A percentile compares a stretch with the other conserved stretches of the same genome.
phyloP scores from a whole-genome alignment of 2,113 vertebrate species.

The Irena cyanogastra region DNA sequence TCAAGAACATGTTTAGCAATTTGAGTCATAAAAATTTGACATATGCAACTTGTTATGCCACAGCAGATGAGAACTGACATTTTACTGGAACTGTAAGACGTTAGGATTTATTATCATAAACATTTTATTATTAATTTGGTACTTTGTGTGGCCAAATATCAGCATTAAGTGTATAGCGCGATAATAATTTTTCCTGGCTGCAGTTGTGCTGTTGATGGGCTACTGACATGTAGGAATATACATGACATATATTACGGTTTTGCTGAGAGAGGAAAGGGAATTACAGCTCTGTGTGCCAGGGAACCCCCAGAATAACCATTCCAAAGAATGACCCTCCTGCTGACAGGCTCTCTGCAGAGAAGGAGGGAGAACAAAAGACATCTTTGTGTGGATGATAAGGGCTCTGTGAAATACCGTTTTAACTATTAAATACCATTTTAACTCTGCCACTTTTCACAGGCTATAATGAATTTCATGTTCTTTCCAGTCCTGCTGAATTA shows the following conservation, averaged over 20 bases:
- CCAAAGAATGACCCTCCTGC: not conserved
- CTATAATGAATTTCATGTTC: not conserved
- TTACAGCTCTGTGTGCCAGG: not conserved
- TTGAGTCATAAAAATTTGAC: not conserved
- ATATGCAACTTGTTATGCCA: not conserved
- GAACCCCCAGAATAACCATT: not conserved
- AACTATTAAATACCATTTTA: not conserved
- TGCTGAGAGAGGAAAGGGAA: not conserved
- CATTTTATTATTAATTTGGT: not conserved
- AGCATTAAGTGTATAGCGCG: not conserved
- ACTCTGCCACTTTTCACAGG: not conserved
- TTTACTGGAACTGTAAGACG: not conserved
- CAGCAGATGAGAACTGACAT: not conserved
- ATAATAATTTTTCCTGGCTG: not conserved
- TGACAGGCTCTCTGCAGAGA: not conserved
- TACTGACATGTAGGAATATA: not conserved
- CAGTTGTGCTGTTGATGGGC: not conserved
- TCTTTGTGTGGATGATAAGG: not conserved
- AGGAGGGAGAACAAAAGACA: not conserved
- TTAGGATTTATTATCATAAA: not conserved
- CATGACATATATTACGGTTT: accelerated
- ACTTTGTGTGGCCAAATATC: not conserved
- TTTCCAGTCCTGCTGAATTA: not conserved
- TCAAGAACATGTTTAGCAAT: not conserved
- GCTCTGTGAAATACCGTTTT: not conserved